Base-by-base conservation (phyloP, 2,888 invertebrate species). In the Himalopsyche japonica region DNA sequence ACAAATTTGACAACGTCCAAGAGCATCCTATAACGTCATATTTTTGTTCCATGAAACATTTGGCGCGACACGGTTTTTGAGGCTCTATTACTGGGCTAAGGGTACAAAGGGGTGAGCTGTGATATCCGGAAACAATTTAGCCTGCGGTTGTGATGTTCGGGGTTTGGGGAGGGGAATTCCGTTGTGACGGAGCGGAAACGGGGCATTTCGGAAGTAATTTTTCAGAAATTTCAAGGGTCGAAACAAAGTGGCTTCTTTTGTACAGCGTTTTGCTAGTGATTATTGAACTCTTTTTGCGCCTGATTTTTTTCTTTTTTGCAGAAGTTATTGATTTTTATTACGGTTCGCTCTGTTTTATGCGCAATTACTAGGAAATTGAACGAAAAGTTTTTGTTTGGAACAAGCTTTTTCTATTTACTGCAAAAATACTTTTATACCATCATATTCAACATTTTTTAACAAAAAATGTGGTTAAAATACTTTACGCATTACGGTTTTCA, bases 61-160 rank as follows among this genome's bases (percentile, higher is more conserved):
- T 57, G 57, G 57, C 57, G 7, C 57, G 57, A 57, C 57, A 57
- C 57, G 57, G 57, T 57, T 57, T 57, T 57, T 57, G 57, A 57
- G 57, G 57, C 57, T 57, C 57, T 57, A 57, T 57, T 57, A 57
- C 57, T 57, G 57, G 57, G 57, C 20, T 57, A 57, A 57, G 57
- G 57, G 57, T 57, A 57, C 57, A 57, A 20, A 57, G 57, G 57
- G 57, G 57, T 57, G 57, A 57, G 57, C 20, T 80, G 32, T n/a
- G 64, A 79, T 30, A 81, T 84, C 84, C 84, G 84, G 84, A 84
- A 82, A 76, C 57, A 82, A 84, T 84, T 84, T 84, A 57, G 79
- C 43, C 70, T 82, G 79, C 79, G 79, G 82, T 70, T 70, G 34
- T 76, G 82, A 70, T 82, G 78, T 77, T 76, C 79, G 15, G 48